Evolutionary conservation across 2,888 invertebrate species (phyloP).

Genomic region (Drosophila pullipes): DNA sequence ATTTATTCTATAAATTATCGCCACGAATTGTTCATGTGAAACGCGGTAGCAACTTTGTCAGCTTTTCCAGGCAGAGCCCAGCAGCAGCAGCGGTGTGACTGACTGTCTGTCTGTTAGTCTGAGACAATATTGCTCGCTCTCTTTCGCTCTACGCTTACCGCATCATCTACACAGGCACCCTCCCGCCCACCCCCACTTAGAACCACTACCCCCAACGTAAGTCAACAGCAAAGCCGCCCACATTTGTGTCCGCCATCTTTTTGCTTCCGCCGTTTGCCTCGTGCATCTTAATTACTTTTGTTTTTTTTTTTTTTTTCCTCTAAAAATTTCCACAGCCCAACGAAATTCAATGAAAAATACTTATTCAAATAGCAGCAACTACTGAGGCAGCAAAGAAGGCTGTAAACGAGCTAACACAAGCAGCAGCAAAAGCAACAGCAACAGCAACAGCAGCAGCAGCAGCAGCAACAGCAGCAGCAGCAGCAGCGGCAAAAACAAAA

Average conservation of each 20-base stretch:
- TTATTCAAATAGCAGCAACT: constrained; percentile 72
- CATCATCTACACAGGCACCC: background rate
- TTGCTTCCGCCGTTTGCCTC: constrained; percentile 80
- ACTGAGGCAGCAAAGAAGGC: constrained; percentile 71
- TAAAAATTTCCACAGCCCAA: constrained; percentile 78
- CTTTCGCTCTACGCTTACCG: constrained; percentile 18
- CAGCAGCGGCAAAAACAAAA: constrained; percentile 22
- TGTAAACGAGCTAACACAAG: constrained; percentile 68
- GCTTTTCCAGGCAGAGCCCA: constrained; percentile 54
- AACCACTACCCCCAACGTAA: constrained; percentile 1
- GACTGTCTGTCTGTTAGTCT: background rate
- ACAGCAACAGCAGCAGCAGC: constrained; percentile 26
- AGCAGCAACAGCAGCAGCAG: constrained; percentile 36
- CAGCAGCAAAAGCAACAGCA: constrained; percentile 25
- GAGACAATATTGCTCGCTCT: constrained; percentile 27
- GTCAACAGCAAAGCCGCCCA: constrained; percentile 60
- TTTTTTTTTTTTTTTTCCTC: constrained; percentile 27
- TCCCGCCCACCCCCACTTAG: constrained; percentile 1
- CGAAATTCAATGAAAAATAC: constrained; percentile 81
- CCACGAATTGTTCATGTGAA: constrained; percentile 80
- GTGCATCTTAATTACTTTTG: constrained; percentile 79
- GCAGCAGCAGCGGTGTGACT: background rate
- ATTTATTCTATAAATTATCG: constrained; percentile 81
- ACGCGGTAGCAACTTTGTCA: constrained; percentile 46
- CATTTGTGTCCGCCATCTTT: constrained; percentile 74